Conservation (phyloP, 2,888 invertebrate genomes). For the Ellobium chinense region DNA sequence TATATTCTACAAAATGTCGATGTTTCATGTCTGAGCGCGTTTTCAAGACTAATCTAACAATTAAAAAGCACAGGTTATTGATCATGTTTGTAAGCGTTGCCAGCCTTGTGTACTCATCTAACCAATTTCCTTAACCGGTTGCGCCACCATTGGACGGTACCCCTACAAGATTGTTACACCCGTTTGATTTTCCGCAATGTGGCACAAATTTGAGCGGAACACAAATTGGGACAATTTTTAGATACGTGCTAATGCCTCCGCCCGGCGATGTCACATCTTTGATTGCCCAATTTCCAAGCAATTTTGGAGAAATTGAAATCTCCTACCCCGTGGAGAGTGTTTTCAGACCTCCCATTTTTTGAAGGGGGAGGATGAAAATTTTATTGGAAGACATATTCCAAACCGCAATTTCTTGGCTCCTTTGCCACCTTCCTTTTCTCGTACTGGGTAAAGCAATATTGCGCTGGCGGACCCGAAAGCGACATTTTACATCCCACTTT, state of each 20-base stretch:
- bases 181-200: constrained; percentile 10
- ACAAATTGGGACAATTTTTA: constrained; percentile 29
- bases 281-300: constrained; percentile 26
- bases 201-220: background rate
- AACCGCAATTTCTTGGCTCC: background rate
- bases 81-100: no score
- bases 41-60: no score
- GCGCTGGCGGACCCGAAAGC: no score
- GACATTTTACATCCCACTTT: no score
- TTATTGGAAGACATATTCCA: constrained; percentile 2
- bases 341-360: background rate
- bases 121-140: background rate
- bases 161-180: background rate
- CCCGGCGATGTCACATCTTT: constrained; percentile 14
- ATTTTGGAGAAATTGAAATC: constrained; percentile 14
- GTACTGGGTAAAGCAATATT: no score
- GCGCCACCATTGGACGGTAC: background rate
- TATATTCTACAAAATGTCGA: no score
- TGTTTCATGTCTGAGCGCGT: no score
- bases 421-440: no score
- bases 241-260: constrained; percentile 11
- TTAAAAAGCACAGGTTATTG: no score
- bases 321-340: constrained; percentile 7
- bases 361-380: background rate
- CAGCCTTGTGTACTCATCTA: no score